Percentiles rank a stretch among this genome's conserved stretches.
These are phyloP conservation scores for Diaprepes abbreviatus DNA, from an alignment of 2,888 invertebrate species.

Conservation along the genomic window DNA sequence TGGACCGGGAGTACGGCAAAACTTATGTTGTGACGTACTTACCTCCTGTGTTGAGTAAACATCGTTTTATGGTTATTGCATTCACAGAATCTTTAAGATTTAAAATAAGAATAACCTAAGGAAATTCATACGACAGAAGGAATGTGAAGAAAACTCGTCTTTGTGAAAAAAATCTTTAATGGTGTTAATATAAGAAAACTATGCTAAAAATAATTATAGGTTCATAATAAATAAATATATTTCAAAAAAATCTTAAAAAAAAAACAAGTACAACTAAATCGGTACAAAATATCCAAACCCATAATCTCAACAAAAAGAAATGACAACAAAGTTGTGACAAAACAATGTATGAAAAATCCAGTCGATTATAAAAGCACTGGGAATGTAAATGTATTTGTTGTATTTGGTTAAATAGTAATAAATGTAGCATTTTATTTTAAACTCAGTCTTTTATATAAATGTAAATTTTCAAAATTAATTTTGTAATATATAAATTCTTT, in stretches of 20 bases:
- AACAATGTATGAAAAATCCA: constrained; percentile 31
- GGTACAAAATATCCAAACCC: constrained; percentile 34
- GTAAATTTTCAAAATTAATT: constrained; percentile 13
- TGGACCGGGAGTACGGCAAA: too few relatives aligned
- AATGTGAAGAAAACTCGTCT: not conserved
- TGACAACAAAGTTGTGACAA: constrained; percentile 26
- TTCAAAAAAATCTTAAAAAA: constrained; percentile 30
- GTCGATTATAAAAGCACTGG: constrained; percentile 44
- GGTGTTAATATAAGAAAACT: constrained; percentile 36
- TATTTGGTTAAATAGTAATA: constrained; percentile 21
- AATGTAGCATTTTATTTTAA: constrained; percentile 39
- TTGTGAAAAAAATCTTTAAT: constrained; percentile 30
- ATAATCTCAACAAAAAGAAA: constrained; percentile 36
- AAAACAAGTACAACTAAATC: constrained; percentile 13
- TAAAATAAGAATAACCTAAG: too few relatives aligned
- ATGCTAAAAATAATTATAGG: constrained; percentile 29
- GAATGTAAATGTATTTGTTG: constrained; percentile 44
- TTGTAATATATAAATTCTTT: constrained; percentile 15
- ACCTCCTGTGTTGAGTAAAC: too few relatives aligned
- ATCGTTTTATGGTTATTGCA: too few relatives aligned
- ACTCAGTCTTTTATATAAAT: constrained; percentile 37
- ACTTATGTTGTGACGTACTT: too few relatives aligned
- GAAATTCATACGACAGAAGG: too few relatives aligned
- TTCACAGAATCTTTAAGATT: too few relatives aligned
- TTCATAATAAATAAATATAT: constrained; percentile 37